Conservation (phyloP, 2,113 vertebrate genomes). For the Poeciliopsis turrubarensis region DNA sequence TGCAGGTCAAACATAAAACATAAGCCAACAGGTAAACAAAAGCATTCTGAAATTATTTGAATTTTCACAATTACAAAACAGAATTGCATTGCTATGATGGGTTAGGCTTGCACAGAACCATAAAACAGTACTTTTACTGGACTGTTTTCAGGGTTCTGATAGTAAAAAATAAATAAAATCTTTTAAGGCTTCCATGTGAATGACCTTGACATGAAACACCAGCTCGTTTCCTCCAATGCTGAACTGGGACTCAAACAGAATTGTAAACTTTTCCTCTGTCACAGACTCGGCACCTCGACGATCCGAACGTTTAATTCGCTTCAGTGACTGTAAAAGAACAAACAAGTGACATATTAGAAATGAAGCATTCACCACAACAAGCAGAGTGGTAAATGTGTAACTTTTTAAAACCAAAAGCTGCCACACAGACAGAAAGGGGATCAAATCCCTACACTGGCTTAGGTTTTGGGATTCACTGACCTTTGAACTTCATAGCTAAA, state of each 20-base stretch:
- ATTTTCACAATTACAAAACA: no score
- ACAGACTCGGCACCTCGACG: constrained; percentile 92
- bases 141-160: neutral
- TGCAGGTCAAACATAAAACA: constrained; percentile 50
- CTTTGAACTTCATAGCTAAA: no score
- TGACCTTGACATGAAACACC: constrained; percentile 95
- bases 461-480: no score
- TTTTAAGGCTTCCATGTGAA: neutral
- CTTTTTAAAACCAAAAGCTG: neutral
- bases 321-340: constrained; percentile 84
- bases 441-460: no score
- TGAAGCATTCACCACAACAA: neutral
- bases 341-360: neutral
- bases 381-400: neutral
- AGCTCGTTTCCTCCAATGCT: constrained; percentile 94
- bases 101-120: no score
- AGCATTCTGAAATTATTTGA: neutral
- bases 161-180: neutral
- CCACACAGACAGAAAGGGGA: no score
- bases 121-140: no score
- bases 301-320: constrained; percentile 94
- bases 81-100: neutral
- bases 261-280: constrained; percentile 96
- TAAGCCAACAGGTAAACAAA: neutral
- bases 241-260: constrained; percentile 96